Evolutionary conservation across 1,140 invertebrate species (phyloP), one percentile per base, ranked within the genome.

Genomic region (Drosophila kepulauana): DNA sequence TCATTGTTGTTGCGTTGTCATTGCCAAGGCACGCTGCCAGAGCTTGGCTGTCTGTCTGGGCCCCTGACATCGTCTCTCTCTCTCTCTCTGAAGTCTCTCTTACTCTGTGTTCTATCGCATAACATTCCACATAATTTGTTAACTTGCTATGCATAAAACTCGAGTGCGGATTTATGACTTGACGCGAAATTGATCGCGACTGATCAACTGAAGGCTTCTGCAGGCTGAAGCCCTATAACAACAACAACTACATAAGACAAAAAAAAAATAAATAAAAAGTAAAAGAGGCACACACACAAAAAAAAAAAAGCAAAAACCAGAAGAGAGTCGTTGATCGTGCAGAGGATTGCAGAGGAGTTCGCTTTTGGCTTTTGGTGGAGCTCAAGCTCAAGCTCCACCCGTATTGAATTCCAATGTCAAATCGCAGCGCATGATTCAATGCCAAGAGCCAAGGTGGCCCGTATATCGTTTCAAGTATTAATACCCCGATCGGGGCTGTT

Each of bases 151-250:
- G 79, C 79, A 87, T 70, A 87, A 80, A 74, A 75, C 68, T 88
- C 73, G 79, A 79, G 84, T 86, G 86, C 79, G 79, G 84, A 86
- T 86, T 86, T 86, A 86, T 86, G 82, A 86, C 82, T 87, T 76
- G 84, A 71, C 67, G 68, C 73, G 73, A 82, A 88, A 88, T 80
- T 87, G 82, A 75, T 75, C 77, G 74, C 62, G 73, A 78, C 66
- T 70, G 72, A 70, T 75, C 71, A 61, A 69, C 30, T 33, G 71
- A 48, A 62, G 70, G 58, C 64, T 77, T 73, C 75, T 69, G 71
- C 63, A 41, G 63, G 43, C 33, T 46, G 74, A 76, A 77, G 62
- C 74, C 74, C 57, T 43, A 43, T 13, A 43, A 43, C 41, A 43
- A 41, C 30, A 33, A 71, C 54, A 71, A 57, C 46, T 25, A 10